A percentile compares a stretch with the other conserved stretches of the same genome.
These are phyloP conservation scores for Drosophila mercatorum DNA, from an alignment of 2,888 invertebrate genomes.

Conservation along the genomic window DNA sequence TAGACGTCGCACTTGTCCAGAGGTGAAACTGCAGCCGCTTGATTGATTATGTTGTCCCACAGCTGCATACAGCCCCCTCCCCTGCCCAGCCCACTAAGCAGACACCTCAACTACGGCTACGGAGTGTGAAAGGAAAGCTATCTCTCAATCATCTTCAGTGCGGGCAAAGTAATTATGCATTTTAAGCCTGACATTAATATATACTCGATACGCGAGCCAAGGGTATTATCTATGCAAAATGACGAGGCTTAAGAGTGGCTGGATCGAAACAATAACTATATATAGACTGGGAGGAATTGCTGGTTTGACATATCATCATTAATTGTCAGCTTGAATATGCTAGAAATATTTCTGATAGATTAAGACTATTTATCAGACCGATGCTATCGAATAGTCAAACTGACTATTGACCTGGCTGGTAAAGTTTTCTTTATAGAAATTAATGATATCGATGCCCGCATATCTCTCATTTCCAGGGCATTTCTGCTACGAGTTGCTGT, in stretches of 20 bases:
- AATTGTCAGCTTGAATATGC: background rate
- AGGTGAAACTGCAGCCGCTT: constrained; percentile 58
- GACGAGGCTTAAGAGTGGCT: background rate
- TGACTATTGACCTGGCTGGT: too few relatives aligned
- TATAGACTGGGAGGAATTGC: background rate
- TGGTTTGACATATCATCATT: background rate
- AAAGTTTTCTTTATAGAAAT: too few relatives aligned
- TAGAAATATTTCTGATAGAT: too few relatives aligned
- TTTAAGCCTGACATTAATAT: background rate
- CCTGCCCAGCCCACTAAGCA: background rate
- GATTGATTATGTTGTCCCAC: constrained; percentile 45
- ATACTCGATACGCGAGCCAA: background rate
- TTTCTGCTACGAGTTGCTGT: background rate
- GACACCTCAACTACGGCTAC: background rate
- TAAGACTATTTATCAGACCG: too few relatives aligned
- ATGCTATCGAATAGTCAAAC: too few relatives aligned
- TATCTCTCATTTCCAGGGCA: background rate
- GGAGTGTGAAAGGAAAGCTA: constrained; percentile 4
- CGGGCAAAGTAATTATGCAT: background rate
- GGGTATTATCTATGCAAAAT: background rate
- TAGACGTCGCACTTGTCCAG: constrained; percentile 28
- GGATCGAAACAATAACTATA: background rate
- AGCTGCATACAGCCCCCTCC: background rate
- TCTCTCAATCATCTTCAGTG: constrained; percentile 1
- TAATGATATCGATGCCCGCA: background rate